Conservation (phyloP, 2,888 invertebrate species). For the Conomelus anceps region DNA sequence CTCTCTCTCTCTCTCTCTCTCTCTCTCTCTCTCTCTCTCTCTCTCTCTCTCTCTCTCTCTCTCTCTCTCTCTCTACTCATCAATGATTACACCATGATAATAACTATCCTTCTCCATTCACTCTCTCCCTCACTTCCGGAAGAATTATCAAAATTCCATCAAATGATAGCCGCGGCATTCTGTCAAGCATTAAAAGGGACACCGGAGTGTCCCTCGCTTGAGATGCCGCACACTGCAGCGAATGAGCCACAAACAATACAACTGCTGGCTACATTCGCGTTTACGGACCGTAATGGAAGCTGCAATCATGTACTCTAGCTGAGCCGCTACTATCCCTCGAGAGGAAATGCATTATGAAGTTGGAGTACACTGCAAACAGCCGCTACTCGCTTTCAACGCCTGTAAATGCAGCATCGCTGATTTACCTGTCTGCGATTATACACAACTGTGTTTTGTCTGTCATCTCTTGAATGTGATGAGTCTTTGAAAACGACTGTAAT, state of each 20-base stretch:
- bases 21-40: not conserved
- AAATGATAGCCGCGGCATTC: not conserved
- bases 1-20: not conserved
- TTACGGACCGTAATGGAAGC: not conserved
- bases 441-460: not conserved
- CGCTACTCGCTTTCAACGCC: not conserved
- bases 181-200: not conserved
- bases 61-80: not conserved
- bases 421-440: not conserved
- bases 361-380: not conserved
- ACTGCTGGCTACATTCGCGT: not conserved
- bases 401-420: not conserved
- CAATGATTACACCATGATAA: no score
- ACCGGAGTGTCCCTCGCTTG: no score
- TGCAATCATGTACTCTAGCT: not conserved
- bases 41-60: not conserved
- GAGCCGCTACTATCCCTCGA: not conserved
- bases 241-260: not conserved
- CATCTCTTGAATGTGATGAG: not conserved
- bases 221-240: not conserved
- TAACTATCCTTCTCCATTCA: no score
- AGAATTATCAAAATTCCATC: not conserved
- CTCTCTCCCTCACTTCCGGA: not conserved
- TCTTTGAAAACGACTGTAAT: not conserved
- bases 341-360: not conserved